A percentile compares a stretch with the other conserved stretches of the same genome.
Evolutionary conservation across 2,888 invertebrate genomes (phyloP).

Genomic region (Eupithecia exiguata): DNA sequence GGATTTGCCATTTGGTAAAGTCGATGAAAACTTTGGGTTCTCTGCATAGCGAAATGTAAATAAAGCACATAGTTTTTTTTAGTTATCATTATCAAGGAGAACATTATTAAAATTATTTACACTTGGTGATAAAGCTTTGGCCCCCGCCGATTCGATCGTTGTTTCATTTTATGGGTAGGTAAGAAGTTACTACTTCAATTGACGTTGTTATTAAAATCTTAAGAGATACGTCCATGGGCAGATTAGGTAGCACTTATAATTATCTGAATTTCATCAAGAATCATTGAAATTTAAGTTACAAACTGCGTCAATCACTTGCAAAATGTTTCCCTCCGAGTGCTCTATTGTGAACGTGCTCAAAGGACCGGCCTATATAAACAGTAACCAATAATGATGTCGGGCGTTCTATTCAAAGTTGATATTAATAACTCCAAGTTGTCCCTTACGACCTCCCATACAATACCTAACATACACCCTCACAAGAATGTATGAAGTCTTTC

Average conservation of each 20-base stretch:
- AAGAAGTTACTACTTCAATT: neutral
- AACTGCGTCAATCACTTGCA: neutral
- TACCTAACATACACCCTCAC: constrained; percentile 18
- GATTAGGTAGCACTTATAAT: neutral
- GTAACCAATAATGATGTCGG: constrained; percentile 57
- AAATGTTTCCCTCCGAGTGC: neutral
- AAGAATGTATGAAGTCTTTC: constrained; percentile 31
- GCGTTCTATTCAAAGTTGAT: constrained; percentile 58
- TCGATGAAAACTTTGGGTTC: neutral
- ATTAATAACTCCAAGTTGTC: constrained; percentile 55
- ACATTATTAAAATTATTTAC: neutral
- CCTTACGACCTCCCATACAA: constrained; percentile 37
- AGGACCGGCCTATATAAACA: constrained; percentile 49
- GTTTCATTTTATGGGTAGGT: neutral
- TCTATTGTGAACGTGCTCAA: constrained; percentile 43
- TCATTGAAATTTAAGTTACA: neutral
- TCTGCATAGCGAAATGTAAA: neutral
- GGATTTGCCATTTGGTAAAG: neutral
- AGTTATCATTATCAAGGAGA: neutral
- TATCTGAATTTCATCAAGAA: neutral
- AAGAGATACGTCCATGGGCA: neutral
- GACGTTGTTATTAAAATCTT: neutral
- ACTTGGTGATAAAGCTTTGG: neutral
- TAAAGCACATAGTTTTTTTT: neutral
- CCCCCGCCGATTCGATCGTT: neutral